Evolutionary conservation across 1,140 invertebrate genomes (phyloP), one percentile per base, ranked within the genome.

Genomic region (Aphelenchoides besseyi): DNA sequence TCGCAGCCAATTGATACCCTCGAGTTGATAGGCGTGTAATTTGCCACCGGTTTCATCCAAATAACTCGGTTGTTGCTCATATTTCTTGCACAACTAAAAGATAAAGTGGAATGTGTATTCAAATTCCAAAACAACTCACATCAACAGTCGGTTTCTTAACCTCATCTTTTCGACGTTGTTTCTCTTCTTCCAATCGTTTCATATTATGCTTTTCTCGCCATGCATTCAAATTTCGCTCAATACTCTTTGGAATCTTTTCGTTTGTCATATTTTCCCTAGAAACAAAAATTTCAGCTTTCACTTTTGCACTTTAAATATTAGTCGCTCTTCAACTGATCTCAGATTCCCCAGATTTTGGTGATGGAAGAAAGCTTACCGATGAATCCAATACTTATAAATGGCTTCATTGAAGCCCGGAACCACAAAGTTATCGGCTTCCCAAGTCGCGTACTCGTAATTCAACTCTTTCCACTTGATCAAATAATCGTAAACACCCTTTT

Each of bases 381-480:
- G 85, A 68, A 86, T 85, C 85, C 92, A 90, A 86, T 98, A 99
- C 84, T 92, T 93, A 74, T 97, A 93, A 54, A 95, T 91, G 8
- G 91, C 91, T 71, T 89, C 88, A 74, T 93, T 92, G 9, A 95
- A 87, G 0, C 92, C 91, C 0, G 91, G 90, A 80, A 96, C 93
- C 73, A 94, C 92, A 70, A 90, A 91, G 75, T 90, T 88, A 84
- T 97, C 95, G 64, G 92, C 90, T 85, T 99, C 97, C 95, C 95
- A 98, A 0, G 95, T 98, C 3, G 93, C 91, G 84, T 93, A 91
- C 85, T 98, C 95, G 82, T 99, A 99, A 0, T 92, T 90, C n/a
- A 99, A 86, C 82, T 99, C 97, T 37, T 94, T 87, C 97, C 97
- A 99, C 86, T 99, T 99, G 0, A 98, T 92, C 63, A 98, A 88